Evolutionary conservation across 2,113 vertebrate species (phyloP), one percentile per base, ranked within the genome.

Genomic region (Ranitomeya variabilis): DNA sequence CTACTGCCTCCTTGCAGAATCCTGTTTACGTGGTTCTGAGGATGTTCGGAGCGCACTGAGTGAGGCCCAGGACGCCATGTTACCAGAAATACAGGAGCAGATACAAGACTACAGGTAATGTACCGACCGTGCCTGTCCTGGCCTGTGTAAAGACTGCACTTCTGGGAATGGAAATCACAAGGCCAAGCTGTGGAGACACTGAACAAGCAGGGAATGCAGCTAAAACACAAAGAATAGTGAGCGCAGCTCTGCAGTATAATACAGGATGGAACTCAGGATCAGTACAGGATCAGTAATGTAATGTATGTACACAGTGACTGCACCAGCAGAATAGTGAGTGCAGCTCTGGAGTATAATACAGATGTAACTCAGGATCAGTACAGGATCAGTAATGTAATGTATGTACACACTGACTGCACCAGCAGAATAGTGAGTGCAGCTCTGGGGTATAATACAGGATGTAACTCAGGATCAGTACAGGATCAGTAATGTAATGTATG

Each of bases 41-140:
- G 97, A 99, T 13, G 89, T 95, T 86, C 94, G 96, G 0, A 89
- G 93, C 0, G 91, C 94, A 0, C 94, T 99, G n/a, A 94, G 93
- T 1, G 97, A 98, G 52, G 95, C 97, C 15, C 98, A 98, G 93
- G 97, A 96, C 91, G 95, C 94, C 15, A 95, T 97, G 89, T 93
- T 98, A 90, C 96, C 96, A 0, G 96, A 97, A 87, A 97, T 99
- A 89, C 96, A 98, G 92, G 96, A 98, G 82, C 97, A 98, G 93
- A 97, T 99, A 16, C 96, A 96, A 45, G 97, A 97, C 84, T 99
- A 99, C 92, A 97, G 97, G 97, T 97, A 51, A 37, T 3, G 16
- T 57, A 15, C 21, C 21, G 7, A 6, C 23, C 10, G 11, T 69
- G 2, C 10, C 8, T 3, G 4, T 23, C 10, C 18, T 7, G 18